phyloP scores from a whole-genome alignment of 2,888 invertebrate species.

The Cephus spinipes region DNA sequence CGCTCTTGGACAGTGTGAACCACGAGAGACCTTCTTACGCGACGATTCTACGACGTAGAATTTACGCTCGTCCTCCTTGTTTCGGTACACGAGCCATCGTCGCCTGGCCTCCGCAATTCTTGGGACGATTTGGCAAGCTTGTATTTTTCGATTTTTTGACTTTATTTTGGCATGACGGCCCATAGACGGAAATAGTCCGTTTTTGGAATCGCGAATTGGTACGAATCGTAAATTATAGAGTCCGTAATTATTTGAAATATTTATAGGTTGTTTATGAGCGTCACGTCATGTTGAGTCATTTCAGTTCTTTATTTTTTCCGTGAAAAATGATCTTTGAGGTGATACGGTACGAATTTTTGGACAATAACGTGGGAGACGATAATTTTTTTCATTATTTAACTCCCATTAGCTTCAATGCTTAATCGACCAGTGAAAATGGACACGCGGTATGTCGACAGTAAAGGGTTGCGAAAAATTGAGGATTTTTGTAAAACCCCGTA shows the following conservation, averaged over 20 bases:
- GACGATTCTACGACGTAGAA: neutral
- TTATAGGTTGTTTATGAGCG: too few relatives aligned
- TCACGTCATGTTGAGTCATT: too few relatives aligned
- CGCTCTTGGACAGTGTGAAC: neutral
- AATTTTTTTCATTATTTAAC: too few relatives aligned
- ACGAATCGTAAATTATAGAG: neutral
- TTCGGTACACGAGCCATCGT: neutral
- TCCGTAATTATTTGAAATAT: too few relatives aligned
- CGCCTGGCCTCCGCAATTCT: neutral
- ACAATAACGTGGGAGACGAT: neutral
- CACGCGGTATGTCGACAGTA: neutral
- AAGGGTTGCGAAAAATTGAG: neutral
- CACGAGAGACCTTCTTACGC: neutral
- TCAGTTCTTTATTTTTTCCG: neutral
- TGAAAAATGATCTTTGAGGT: neutral
- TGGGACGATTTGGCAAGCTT: neutral
- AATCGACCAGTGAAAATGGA: neutral
- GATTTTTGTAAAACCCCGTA: neutral
- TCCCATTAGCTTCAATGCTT: too few relatives aligned
- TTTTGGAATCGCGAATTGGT: neutral
- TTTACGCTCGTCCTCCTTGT: neutral
- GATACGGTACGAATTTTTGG: neutral
- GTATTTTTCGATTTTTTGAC: neutral
- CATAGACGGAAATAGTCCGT: neutral
- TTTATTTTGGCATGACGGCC: neutral